Conservation (phyloP, 2,797 vertebrate species). For the Malurus leucopterus region DNA sequence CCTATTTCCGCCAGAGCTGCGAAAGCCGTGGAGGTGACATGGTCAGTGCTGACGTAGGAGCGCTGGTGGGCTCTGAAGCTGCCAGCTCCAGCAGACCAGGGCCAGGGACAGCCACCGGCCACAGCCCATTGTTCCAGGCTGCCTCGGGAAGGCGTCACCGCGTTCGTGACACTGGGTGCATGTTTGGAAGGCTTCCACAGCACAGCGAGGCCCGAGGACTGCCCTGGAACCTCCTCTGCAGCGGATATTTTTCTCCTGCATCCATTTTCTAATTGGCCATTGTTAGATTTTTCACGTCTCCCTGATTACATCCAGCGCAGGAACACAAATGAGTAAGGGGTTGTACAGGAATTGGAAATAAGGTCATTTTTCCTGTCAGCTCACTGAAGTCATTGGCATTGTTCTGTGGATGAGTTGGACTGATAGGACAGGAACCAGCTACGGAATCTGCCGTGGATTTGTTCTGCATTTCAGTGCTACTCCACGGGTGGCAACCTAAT, state of each 20-base stretch:
- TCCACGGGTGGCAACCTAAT: neutral
- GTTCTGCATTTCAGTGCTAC: neutral
- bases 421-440: slow-evolving; percentile 8
- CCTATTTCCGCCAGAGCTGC: neutral
- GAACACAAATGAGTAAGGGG: neutral
- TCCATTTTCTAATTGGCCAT: neutral
- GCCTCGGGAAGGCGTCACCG: neutral
- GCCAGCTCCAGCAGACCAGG: neutral
- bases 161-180: neutral
- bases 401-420: slow-evolving; percentile 13
- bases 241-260: neutral
- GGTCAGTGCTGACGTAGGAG: neutral
- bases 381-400: slow-evolving; percentile 15
- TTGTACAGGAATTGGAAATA: slow-evolving; percentile 45
- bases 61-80: neutral
- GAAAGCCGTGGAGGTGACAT: neutral
- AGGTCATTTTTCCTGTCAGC: slow-evolving; percentile 36
- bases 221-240: neutral
- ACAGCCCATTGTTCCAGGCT: neutral
- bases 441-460: neutral
- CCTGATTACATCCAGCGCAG: neutral
- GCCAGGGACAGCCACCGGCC: neutral
- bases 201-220: neutral
- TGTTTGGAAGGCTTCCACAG: slow-evolving; percentile 1
- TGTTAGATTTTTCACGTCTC: neutral